Evolutionary conservation across 2,888 invertebrate species (phyloP).

Genomic region (Lasioglossum leucozonium): DNA sequence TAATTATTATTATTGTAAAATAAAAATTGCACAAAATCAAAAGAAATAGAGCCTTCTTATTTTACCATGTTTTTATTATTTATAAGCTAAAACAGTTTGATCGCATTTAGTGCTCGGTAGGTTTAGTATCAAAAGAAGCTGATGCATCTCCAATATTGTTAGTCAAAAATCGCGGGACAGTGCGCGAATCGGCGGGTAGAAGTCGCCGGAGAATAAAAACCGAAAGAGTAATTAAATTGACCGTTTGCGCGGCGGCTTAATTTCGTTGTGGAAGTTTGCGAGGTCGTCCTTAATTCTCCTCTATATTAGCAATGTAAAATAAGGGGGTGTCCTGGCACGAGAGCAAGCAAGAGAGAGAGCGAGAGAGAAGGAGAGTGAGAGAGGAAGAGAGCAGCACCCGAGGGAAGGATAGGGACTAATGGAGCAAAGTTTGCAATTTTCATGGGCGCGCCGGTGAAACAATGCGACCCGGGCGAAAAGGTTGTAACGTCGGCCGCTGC

Average conservation of each 20-base stretch:
- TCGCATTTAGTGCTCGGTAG: too few species aligned
- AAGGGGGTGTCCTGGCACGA: slow-evolving; percentile 31
- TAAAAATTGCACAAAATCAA: too few species aligned
- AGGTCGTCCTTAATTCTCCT: slow-evolving; percentile 54
- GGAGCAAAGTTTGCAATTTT: slow-evolving; percentile 59
- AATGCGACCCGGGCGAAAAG: slow-evolving; percentile 34
- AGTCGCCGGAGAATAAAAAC: slow-evolving; percentile 17
- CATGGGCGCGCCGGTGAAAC: slow-evolving; percentile 30
- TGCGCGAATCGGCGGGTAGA: not conserved
- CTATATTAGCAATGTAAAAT: slow-evolving; percentile 63
- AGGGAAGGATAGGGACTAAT: slow-evolving; percentile 42
- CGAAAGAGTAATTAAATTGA: slow-evolving; percentile 50
- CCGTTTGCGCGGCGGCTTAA: slow-evolving; percentile 55
- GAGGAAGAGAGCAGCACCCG: not conserved
- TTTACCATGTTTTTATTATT: too few species aligned
- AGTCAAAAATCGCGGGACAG: not conserved
- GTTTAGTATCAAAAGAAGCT: too few species aligned
- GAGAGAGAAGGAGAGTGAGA: not conserved
- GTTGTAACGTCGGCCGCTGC: not conserved
- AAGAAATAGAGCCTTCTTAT: too few species aligned
- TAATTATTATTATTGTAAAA: too few species aligned
- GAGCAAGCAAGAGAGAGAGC: not conserved
- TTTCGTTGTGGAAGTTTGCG: slow-evolving; percentile 59
- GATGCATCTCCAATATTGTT: not conserved
- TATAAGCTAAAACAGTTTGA: too few species aligned